Conservation (phyloP, 2,113 vertebrate species). For the Dinomys branickii region DNA sequence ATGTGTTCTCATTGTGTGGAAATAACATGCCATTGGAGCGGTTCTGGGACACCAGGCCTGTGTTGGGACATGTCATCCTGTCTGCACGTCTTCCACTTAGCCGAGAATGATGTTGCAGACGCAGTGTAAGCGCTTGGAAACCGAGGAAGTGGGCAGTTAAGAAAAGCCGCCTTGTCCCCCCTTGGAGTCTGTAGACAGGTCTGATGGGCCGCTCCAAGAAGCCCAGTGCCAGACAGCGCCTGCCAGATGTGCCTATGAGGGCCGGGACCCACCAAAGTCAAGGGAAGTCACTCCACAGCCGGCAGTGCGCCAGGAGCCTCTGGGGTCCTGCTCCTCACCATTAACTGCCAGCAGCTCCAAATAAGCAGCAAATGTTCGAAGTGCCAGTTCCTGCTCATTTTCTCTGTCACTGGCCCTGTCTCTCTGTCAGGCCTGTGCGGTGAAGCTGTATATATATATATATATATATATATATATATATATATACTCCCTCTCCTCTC, state of each 20-base stretch:
- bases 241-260: constrained; percentile 60
- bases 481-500: background rate
- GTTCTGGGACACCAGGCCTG: constrained; percentile 66
- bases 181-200: constrained; percentile 24
- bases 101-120: constrained; percentile 22
- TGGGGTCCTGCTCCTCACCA: background rate
- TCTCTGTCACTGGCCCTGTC: background rate
- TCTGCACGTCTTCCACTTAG: constrained; percentile 59
- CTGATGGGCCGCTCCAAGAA: background rate
- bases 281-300: background rate
- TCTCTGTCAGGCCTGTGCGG: background rate
- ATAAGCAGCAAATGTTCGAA: background rate
- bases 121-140: background rate
- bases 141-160: constrained; percentile 21
- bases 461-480: too few relatives aligned
- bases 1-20: constrained; percentile 78
- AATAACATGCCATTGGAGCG: constrained; percentile 60
- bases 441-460: background rate
- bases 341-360: background rate
- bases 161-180: constrained; percentile 57
- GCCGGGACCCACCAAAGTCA: constrained; percentile 3
- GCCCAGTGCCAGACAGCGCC: constrained; percentile 32
- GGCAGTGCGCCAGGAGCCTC: background rate
- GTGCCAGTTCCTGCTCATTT: background rate
- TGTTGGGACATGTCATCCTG: constrained; percentile 68